Conservation (phyloP, 2,113 vertebrate species). For the Monopterus albus region DNA sequence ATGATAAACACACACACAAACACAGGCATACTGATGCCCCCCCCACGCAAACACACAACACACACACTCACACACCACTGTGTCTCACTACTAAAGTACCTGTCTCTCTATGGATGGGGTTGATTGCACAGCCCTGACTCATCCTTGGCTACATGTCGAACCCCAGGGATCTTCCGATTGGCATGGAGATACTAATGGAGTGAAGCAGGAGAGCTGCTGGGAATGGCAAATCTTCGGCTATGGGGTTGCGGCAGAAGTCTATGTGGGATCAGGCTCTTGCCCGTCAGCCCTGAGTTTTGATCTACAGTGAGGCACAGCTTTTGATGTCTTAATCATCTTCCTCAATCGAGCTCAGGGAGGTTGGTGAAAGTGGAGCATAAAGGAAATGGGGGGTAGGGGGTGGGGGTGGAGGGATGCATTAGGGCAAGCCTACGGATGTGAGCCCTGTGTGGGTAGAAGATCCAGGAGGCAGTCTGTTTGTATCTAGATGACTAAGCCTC, state of each 20-base stretch:
- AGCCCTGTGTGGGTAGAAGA: slow-evolving; percentile 60
- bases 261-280: slow-evolving; percentile 74
- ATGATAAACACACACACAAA: slow-evolving; percentile 73
- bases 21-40: slow-evolving; percentile 42
- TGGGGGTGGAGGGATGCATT: slow-evolving; percentile 50
- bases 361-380: slow-evolving; percentile 60
- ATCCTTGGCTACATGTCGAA: slow-evolving; percentile 79
- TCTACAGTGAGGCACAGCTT: slow-evolving; percentile 76
- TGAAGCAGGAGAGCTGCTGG: slow-evolving; percentile 79
- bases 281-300: slow-evolving; percentile 78
- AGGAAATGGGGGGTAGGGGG: slow-evolving; percentile 45
- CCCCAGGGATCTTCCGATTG: slow-evolving; percentile 79
- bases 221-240: slow-evolving; percentile 80
- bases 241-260: slow-evolving; percentile 78
- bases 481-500: slow-evolving; percentile 60
- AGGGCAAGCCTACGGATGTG: slow-evolving; percentile 66
- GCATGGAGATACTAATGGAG: slow-evolving; percentile 81
- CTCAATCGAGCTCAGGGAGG: slow-evolving; percentile 75
- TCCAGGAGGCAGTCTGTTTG: slow-evolving; percentile 44
- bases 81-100: slow-evolving; percentile 67
- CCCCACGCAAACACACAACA: slow-evolving; percentile 36
- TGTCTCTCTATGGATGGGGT: slow-evolving; percentile 72
- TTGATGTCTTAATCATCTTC: slow-evolving; percentile 83
- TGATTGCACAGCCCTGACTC: slow-evolving; percentile 80
- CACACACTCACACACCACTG: slow-evolving; percentile 46